Conservation (phyloP, 2,888 invertebrate species). For the Acanthococcus lagerstroemiae region DNA sequence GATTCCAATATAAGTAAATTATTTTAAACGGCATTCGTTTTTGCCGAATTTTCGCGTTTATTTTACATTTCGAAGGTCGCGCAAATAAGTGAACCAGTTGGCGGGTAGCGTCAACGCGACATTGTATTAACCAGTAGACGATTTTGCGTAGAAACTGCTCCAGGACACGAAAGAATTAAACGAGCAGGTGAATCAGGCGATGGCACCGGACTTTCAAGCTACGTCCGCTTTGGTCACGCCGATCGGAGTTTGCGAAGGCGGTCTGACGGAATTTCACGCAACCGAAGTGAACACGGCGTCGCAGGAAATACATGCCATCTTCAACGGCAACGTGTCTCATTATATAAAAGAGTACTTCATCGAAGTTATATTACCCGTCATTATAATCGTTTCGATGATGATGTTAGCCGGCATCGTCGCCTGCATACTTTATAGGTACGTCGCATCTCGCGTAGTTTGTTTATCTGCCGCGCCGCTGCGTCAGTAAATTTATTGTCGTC, state of each 20-base stretch:
- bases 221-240: constrained; percentile 53
- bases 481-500: no score
- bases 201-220: constrained; percentile 62
- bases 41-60: no score
- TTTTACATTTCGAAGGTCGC: no score
- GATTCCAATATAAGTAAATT: no score
- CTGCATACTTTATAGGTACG: constrained; percentile 65
- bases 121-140: no score
- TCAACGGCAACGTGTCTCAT: constrained; percentile 35
- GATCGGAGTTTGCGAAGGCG: constrained; percentile 51
- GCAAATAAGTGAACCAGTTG: no score
- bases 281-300: constrained; percentile 40
- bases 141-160: no score
- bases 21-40: no score
- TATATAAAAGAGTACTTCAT: constrained; percentile 45
- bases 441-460: no score
- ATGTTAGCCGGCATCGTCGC: constrained; percentile 77
- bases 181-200: constrained; percentile 51
- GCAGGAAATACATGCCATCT: constrained; percentile 41
- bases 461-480: no score
- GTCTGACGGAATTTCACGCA: constrained; percentile 43
- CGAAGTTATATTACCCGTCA: constrained; percentile 80
- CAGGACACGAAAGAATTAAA: constrained; percentile 40
- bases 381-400: constrained; percentile 79
- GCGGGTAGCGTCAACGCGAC: no score